Conservation (phyloP, 2,888 invertebrate genomes). For the Melanargia galathea region DNA sequence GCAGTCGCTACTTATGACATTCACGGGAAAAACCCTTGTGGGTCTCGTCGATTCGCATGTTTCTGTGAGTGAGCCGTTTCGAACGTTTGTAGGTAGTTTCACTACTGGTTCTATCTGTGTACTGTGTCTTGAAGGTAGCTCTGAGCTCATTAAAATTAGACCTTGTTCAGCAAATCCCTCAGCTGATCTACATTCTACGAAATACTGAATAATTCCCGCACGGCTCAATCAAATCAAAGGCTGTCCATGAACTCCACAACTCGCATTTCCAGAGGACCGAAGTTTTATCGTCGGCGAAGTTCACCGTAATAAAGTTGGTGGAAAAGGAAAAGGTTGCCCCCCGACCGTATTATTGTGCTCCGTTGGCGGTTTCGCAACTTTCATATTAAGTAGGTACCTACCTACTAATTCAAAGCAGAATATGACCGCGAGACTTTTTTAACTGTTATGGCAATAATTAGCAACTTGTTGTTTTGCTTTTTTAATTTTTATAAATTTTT, state of each 20-base stretch:
- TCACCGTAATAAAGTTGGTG: conserved; percentile 15
- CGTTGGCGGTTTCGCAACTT: conserved; percentile 17
- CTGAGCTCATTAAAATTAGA: too few relatives aligned
- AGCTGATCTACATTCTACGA: conserved; percentile 2
- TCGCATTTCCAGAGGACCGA: conserved; percentile 24
- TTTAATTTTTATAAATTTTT: too few relatives aligned
- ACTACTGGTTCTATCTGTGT: too few relatives aligned
- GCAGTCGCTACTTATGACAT: too few relatives aligned
- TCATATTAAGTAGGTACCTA: too few relatives aligned
- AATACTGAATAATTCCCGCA: conserved; percentile 16
- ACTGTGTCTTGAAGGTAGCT: too few relatives aligned
- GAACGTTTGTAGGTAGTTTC: too few relatives aligned
- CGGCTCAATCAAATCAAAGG: conserved; percentile 23
- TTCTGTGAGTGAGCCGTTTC: too few relatives aligned
- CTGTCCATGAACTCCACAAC: conserved; percentile 22
- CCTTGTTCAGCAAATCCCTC: too few relatives aligned
- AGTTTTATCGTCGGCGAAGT: conserved; percentile 26
- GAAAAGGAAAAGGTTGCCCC: conserved; percentile 11
- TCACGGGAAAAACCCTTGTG: too few relatives aligned
- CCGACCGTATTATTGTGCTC: conserved; percentile 7
- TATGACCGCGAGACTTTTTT: conserved; percentile 7
- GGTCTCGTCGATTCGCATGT: too few relatives aligned
- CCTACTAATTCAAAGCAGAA: conserved; percentile 19
- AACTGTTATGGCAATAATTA: conserved; percentile 9
- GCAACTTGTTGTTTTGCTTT: not conserved